phyloP scores from a whole-genome alignment of 2,113 vertebrate species.

The Ammodytes dubius region DNA sequence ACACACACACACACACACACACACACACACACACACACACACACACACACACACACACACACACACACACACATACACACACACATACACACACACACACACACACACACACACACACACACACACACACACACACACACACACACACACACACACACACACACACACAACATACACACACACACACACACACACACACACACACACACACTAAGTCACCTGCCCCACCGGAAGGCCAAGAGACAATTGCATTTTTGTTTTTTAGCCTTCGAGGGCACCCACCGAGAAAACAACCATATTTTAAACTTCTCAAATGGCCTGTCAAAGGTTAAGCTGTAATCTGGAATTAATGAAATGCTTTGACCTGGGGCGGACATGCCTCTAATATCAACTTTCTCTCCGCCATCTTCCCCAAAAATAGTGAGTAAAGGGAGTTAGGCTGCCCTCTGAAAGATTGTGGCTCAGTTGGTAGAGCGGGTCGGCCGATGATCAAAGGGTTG shows the following conservation, averaged over 20 bases:
- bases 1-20: constrained; percentile 65
- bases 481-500: no score
- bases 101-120: constrained; percentile 66
- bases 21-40: constrained; percentile 64
- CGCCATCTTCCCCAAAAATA: background rate
- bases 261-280: constrained; percentile 61
- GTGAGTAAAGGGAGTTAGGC: background rate
- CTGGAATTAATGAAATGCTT: constrained; percentile 25
- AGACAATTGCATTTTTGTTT: constrained; percentile 45
- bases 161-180: no score
- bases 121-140: constrained; percentile 68
- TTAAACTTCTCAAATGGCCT: constrained; percentile 30
- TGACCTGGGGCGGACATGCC: background rate
- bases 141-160: constrained; percentile 66
- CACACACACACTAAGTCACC: constrained; percentile 65
- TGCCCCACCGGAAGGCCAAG: constrained; percentile 32
- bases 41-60: constrained; percentile 68
- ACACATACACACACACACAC: constrained; percentile 68
- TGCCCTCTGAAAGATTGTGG: no score
- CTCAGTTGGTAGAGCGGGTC: no score
- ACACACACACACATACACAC: constrained; percentile 66
- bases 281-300: constrained; percentile 48
- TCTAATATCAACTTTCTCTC: constrained; percentile 10
- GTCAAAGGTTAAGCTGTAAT: constrained; percentile 9
- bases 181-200: no score